Percentiles rank a stretch among this genome's conserved stretches.
These are phyloP conservation scores for Pterobdella sp. DNA, from an alignment of 2,888 invertebrate genomes.

Conservation along the genomic window DNA sequence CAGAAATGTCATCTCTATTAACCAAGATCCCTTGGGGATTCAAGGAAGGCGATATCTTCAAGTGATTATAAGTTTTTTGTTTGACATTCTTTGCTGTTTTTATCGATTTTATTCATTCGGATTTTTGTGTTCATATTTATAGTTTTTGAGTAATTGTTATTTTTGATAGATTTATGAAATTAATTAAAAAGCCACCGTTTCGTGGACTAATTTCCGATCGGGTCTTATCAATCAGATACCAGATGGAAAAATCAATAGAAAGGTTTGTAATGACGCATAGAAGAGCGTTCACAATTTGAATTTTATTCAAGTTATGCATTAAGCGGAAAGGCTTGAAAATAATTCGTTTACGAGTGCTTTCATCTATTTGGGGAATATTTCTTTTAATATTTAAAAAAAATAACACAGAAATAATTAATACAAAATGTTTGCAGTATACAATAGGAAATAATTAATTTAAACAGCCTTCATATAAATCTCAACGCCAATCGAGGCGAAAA, in stretches of 20 bases:
- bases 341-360: too few species aligned
- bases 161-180: conserved; percentile 2
- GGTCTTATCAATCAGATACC: not conserved
- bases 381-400: too few species aligned
- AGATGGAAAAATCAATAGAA: not conserved
- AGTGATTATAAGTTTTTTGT: conserved; percentile 20
- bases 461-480: too few species aligned
- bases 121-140: not conserved
- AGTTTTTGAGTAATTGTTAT: not conserved
- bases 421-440: too few species aligned
- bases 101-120: not conserved
- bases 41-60: conserved; percentile 68
- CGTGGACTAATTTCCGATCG: not conserved
- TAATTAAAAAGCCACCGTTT: not conserved
- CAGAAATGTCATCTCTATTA: conserved; percentile 80
- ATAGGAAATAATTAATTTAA: too few species aligned
- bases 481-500: too few species aligned
- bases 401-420: too few species aligned
- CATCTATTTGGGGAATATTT: too few species aligned
- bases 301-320: too few species aligned
- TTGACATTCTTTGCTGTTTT: not conserved
- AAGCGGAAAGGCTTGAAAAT: too few species aligned
- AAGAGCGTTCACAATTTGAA: too few species aligned
- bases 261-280: too few species aligned
- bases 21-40: conserved; percentile 84